These are phyloP conservation scores for Esperia sulphurella DNA, from an alignment of 2,888 invertebrate genomes.

Conservation along the genomic window DNA sequence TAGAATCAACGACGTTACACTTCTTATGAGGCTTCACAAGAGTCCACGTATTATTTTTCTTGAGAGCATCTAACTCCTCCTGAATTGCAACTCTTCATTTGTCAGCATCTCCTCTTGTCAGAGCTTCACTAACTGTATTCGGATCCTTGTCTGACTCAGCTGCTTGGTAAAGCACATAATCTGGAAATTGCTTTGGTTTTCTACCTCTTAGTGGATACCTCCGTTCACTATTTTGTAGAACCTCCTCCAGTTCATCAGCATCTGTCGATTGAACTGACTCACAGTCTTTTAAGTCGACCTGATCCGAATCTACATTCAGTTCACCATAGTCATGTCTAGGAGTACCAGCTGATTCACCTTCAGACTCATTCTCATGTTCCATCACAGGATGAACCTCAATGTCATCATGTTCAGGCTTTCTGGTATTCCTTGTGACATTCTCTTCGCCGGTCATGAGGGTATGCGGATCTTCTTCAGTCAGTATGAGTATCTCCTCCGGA, in stretches of 20 bases:
- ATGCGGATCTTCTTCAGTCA: too few relatives aligned
- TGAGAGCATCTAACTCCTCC: not conserved
- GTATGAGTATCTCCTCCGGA: too few relatives aligned
- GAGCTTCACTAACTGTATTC: not conserved
- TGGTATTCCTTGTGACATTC: too few relatives aligned
- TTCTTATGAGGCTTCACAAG: not conserved
- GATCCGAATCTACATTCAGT: too few relatives aligned
- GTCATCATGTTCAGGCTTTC: too few relatives aligned
- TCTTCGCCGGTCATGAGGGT: too few relatives aligned
- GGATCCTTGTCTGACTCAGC: not conserved
- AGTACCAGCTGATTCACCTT: not conserved
- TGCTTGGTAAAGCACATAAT: not conserved
- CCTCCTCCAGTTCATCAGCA: too few relatives aligned
- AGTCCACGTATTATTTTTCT: not conserved
- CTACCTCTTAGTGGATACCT: not conserved
- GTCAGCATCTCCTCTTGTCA: not conserved
- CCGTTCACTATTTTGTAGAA: not conserved
- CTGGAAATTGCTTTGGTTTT: not conserved
- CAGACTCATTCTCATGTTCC: not conserved
- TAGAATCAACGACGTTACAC: slow-evolving; percentile 1
- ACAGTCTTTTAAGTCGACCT: too few relatives aligned
- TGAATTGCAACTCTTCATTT: not conserved
- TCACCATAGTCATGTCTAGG: too few relatives aligned
- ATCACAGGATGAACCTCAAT: not conserved
- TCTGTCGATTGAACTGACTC: too few relatives aligned